Evolutionary conservation across 2,888 invertebrate genomes (phyloP).

Genomic region (Tachina grossa): DNA sequence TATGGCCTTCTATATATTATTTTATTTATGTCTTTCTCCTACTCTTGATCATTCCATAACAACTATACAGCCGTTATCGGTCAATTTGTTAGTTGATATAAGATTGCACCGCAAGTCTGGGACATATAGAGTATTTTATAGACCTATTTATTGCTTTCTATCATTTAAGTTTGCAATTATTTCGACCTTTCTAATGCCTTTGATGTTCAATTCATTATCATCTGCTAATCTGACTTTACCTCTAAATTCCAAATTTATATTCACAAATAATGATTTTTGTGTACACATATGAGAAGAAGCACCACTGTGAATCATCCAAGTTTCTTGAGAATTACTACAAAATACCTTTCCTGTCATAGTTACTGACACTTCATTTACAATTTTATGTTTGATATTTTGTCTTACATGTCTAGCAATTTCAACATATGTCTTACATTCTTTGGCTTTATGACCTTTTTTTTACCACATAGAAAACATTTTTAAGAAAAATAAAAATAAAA

Average conservation of each 20-base stretch:
- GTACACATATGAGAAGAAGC: constrained; percentile 15
- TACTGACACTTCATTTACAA: too few species aligned
- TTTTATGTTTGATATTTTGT: background rate
- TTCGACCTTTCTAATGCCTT: background rate
- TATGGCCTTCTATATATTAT: too few species aligned
- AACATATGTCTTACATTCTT: constrained; percentile 9
- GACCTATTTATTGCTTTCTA: background rate
- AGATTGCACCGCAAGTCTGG: background rate
- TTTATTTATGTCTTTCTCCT: too few species aligned
- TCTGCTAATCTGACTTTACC: background rate
- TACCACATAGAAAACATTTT: constrained; percentile 29
- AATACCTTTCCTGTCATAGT: background rate
- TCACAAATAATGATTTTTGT: constrained; percentile 5
- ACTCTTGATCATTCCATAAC: too few species aligned
- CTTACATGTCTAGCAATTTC: background rate
- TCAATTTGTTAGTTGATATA: too few species aligned
- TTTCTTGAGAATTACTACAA: background rate
- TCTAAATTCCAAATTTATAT: background rate
- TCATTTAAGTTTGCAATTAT: background rate
- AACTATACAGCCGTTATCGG: too few species aligned
- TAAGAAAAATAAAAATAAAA: too few species aligned
- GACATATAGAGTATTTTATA: constrained; percentile 7
- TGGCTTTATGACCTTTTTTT: constrained; percentile 35
- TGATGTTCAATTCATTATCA: background rate
- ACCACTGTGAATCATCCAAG: constrained; percentile 43